These are phyloP conservation scores for Plumapathes pennacea DNA, from an alignment of 92 coral and sea anemone species.

Conservation along the genomic window DNA sequence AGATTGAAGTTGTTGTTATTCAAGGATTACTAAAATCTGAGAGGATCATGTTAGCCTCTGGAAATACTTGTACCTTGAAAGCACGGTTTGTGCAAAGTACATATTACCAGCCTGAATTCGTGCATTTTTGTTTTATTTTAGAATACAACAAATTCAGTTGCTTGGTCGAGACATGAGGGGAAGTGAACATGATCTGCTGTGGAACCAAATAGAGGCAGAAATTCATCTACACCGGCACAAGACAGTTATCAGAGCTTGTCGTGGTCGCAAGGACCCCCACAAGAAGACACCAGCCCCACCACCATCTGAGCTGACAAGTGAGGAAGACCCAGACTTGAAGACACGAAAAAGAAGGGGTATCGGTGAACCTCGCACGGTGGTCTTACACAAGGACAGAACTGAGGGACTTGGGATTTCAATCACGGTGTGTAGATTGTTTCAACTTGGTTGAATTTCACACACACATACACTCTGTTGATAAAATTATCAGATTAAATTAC, in stretches of 20 bases:
- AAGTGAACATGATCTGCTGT: conserved; percentile 82
- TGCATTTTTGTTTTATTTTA: conserved; percentile 9
- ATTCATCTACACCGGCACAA: conserved; percentile 96
- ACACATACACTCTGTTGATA: too few relatives aligned
- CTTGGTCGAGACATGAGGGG: conserved; percentile 98
- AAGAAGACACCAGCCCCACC: conserved; percentile 96
- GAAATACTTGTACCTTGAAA: too few relatives aligned
- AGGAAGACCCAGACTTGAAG: conserved; percentile 72
- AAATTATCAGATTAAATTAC: too few relatives aligned
- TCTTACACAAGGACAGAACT: conserved; percentile 69
- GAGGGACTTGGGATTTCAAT: conserved; percentile 98
- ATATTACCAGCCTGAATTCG: too few relatives aligned
- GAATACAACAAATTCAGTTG: conserved; percentile 98
- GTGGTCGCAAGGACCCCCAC: conserved; percentile 96
- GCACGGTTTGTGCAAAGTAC: too few relatives aligned
- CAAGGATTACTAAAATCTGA: too few relatives aligned
- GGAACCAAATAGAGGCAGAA: conserved; percentile 99
- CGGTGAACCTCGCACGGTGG: conserved; percentile 91
- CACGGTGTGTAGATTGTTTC: conserved; percentile 61
- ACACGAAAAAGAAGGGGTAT: conserved; percentile 91
- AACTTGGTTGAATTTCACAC: too few relatives aligned
- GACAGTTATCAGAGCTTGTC: conserved; percentile 95
- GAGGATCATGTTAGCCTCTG: too few relatives aligned
- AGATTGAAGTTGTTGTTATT: too few relatives aligned
- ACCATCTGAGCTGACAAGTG: conserved; percentile 47